Conservation (phyloP, 53 echinoderm and acorn worm genomes). For the Echinarachnius parma region DNA sequence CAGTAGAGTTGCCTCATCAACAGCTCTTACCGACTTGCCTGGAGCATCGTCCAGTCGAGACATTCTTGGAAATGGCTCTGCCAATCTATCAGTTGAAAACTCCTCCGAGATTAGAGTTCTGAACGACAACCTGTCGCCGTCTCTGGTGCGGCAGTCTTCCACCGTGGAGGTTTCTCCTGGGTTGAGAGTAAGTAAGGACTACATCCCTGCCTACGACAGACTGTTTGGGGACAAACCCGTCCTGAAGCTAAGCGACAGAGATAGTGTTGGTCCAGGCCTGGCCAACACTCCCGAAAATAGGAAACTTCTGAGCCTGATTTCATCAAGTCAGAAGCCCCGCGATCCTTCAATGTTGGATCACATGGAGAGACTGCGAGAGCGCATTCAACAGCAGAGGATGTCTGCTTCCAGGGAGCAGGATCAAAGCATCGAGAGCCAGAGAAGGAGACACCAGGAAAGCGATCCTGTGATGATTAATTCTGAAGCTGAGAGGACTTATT, state of each 20-base stretch:
- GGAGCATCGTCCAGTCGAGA: constrained; percentile 57
- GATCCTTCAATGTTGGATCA: constrained; percentile 20
- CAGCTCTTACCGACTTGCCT: background rate
- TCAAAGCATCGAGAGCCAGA: constrained; percentile 10
- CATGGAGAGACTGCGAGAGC: constrained; percentile 69
- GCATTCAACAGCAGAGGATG: constrained; percentile 64
- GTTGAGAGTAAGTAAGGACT: constrained; percentile 58
- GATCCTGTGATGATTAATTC: constrained; percentile 53
- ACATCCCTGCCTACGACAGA: constrained; percentile 78
- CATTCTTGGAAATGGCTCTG: constrained; percentile 66
- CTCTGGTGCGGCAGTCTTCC: constrained; percentile 10
- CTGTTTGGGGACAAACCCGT: constrained; percentile 65
- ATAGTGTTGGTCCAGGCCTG: background rate
- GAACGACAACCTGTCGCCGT: constrained; percentile 59
- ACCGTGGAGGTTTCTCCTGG: constrained; percentile 54
- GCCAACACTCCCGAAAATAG: constrained; percentile 2
- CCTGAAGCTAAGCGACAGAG: constrained; percentile 28
- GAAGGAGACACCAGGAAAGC: constrained; percentile 57
- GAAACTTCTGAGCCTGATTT: constrained; percentile 2
- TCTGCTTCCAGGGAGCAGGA: constrained; percentile 10
- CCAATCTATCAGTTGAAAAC: constrained; percentile 67
- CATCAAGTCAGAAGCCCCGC: constrained; percentile 4
- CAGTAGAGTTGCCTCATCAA: constrained; percentile 8
- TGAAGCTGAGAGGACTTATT: constrained; percentile 15
- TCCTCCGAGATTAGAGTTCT: constrained; percentile 76